These are phyloP conservation scores for Characodon lateralis DNA, from an alignment of 2,797 vertebrate species.

Conservation along the genomic window DNA sequence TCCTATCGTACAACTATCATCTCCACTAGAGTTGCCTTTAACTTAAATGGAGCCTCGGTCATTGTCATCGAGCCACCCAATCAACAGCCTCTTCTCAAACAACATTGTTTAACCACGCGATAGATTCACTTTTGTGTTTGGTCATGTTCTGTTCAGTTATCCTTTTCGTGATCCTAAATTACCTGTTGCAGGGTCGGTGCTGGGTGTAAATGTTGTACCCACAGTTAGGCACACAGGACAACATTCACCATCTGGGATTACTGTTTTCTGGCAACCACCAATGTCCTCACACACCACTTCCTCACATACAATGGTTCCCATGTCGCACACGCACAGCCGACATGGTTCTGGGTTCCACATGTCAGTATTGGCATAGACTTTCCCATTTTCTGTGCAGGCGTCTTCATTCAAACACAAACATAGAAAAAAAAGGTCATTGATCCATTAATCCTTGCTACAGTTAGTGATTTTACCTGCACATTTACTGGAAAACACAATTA, in stretches of 20 bases:
- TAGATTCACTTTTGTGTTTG: background rate
- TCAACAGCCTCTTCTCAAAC: background rate
- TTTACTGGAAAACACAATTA: background rate
- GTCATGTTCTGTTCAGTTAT: background rate
- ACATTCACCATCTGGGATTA: conserved; percentile 68
- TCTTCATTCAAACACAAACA: conserved; percentile 38
- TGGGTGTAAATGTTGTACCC: conserved; percentile 12
- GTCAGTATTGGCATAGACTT: conserved; percentile 52
- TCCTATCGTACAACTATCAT: background rate
- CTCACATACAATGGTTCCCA: conserved; percentile 57
- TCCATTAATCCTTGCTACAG: background rate
- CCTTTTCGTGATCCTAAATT: background rate
- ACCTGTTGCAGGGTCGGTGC: conserved; percentile 30
- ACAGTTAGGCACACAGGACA: conserved; percentile 65
- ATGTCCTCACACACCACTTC: conserved; percentile 61
- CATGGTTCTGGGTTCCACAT: conserved; percentile 69
- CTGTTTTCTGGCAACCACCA: conserved; percentile 36
- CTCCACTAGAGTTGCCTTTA: background rate
- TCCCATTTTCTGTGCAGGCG: conserved; percentile 65
- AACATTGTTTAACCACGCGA: background rate
- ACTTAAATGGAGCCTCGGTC: background rate
- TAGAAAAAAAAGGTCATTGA: background rate
- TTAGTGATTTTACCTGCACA: background rate
- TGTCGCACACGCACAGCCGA: conserved; percentile 62
- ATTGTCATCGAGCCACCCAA: background rate